Base-by-base conservation (phyloP, 2,113 vertebrate species). In the Glaucidium brasilianum region DNA sequence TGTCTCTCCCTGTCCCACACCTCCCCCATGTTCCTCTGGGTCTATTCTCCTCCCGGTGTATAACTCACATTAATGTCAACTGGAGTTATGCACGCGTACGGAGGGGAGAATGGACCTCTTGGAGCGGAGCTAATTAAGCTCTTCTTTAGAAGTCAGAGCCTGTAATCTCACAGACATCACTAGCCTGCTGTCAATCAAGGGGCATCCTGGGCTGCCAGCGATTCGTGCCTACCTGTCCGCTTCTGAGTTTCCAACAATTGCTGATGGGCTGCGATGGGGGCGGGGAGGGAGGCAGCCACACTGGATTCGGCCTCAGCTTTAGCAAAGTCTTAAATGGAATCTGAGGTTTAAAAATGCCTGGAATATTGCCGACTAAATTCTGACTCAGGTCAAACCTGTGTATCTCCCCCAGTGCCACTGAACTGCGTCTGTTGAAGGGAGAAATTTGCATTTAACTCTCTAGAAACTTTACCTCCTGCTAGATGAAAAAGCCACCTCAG, bases 91-190 rank as follows among this genome's bases (percentile, higher is more conserved):
- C 90, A 77, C 47, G 53, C 59, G 17, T 77, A 50, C 3, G 4
- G 50, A 71, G 35, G 60, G 62, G 60, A 94, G 67, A 92, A 85
- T 52, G 85, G 95, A 85, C 59, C 59, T 71, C 69, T 68, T 76
- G 49, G 59, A 94, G 93, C 68, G 49, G 63, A 93, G 78, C 74
- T 91, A 92, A 91, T 85, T 58, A 80, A 84, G 83, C 74, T 91
- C 86, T 56, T 72, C 81, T 58, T 64, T 43, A 47, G 74, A 88
- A 85, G 83, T 43, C 64, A 53, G 95, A 60, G 62, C 69, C 91
- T 73, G 56, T 56, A 73, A 78, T 73, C 76, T 63, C 23, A 0
- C 30, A 66, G 79, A 8, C 68, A 83, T 88, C 90, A 67, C 82
- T 30, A 92, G 60, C 72, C 52, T 14, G 56, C 77, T 84, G 90